Percentiles rank a stretch among this genome's conserved stretches.
Evolutionary conservation across 1,140 invertebrate genomes (phyloP).

Genomic region (Hyposmocoma kahamanoa): DNA sequence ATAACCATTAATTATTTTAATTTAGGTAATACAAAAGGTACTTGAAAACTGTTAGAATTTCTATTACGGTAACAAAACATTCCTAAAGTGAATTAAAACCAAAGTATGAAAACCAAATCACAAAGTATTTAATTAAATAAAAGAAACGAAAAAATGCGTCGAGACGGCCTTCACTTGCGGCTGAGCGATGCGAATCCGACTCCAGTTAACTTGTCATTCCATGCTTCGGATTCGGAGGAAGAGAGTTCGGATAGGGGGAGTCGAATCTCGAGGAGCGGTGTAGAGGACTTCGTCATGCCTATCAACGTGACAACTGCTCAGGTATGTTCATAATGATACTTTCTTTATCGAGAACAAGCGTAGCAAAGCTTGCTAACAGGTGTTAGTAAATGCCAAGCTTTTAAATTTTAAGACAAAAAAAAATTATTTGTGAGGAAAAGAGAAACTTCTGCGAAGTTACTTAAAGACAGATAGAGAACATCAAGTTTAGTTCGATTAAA

Average conservation of each 20-base stretch:
- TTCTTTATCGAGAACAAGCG: too few relatives aligned
- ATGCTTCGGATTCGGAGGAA: conserved; percentile 65
- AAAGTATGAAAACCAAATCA: conserved; percentile 10
- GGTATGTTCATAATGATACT: conserved; percentile 35
- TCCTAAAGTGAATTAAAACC: conserved; percentile 34
- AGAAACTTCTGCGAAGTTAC: too few relatives aligned
- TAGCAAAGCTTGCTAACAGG: too few relatives aligned
- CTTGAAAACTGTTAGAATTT: too few relatives aligned
- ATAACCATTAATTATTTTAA: too few relatives aligned
- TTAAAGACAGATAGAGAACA: too few relatives aligned
- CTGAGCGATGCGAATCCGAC: conserved; percentile 62
- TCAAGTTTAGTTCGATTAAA: too few relatives aligned
- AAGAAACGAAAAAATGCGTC: conserved; percentile 41
- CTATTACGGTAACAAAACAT: conserved; percentile 35
- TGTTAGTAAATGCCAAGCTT: too few relatives aligned
- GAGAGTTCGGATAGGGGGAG: conserved; percentile 41
- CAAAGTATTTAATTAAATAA: conserved; percentile 9
- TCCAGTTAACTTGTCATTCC: conserved; percentile 35
- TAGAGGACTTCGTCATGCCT: conserved; percentile 21
- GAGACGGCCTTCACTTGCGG: conserved; percentile 63
- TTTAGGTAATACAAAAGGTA: too few relatives aligned
- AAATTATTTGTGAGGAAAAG: too few relatives aligned
- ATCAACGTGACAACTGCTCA: conserved; percentile 33
- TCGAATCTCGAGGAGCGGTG: conserved; percentile 27
- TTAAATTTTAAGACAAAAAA: too few relatives aligned